Conservation (phyloP, 2,888 invertebrate species). For the Zygothrica quintamaculata region DNA sequence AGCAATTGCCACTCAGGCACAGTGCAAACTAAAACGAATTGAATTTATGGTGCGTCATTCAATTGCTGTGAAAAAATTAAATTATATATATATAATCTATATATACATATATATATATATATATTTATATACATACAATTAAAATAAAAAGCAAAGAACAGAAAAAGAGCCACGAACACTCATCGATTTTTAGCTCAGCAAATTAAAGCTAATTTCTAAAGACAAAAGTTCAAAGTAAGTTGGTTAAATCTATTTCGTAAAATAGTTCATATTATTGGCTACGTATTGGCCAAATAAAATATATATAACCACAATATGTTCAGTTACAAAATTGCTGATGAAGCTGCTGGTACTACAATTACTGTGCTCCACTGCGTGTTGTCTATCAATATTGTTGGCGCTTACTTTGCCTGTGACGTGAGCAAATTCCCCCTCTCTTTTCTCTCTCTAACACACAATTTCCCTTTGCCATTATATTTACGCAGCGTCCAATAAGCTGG, state of each 20-base stretch:
- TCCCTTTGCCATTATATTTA: not conserved
- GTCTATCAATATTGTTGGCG: constrained; percentile 52
- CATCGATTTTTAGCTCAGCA: constrained; percentile 62
- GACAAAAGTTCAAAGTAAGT: constrained; percentile 54
- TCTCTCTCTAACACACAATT: constrained; percentile 6
- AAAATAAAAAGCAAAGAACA: constrained; percentile 35
- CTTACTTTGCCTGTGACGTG: constrained; percentile 49
- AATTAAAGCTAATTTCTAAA: constrained; percentile 29
- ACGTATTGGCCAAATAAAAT: constrained; percentile 11
- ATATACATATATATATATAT: too few species aligned
- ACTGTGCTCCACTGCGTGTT: too few species aligned
- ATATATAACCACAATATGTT: constrained; percentile 7
- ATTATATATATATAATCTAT: constrained; percentile 9
- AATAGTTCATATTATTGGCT: constrained; percentile 1
- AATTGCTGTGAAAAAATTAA: constrained; percentile 21
- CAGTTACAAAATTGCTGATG: constrained; percentile 18
- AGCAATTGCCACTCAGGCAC: constrained; percentile 40
- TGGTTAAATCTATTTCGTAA: constrained; percentile 24
- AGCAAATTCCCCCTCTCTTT: constrained; percentile 33
- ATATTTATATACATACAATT: too few species aligned
- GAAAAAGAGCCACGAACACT: constrained; percentile 38
- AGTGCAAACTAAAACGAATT: constrained; percentile 35
- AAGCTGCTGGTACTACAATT: not conserved
- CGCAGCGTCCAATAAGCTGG: not conserved
- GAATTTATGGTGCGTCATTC: constrained; percentile 39